Evolutionary conservation across 2,797 vertebrate species (phyloP).

Genomic region (Microchirus variegatus): DNA sequence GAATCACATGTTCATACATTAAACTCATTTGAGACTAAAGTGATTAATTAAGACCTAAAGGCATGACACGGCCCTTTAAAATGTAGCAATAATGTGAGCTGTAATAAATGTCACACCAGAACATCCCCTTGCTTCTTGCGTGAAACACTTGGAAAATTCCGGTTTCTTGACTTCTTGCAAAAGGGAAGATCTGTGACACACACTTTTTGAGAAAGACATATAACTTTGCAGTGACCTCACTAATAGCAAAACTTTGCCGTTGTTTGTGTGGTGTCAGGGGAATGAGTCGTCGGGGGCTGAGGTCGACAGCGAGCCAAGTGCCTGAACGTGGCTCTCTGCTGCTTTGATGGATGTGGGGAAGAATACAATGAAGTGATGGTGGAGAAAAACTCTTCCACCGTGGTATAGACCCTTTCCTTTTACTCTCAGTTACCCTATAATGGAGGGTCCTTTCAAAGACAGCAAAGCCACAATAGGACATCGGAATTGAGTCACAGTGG

Average conservation of each 20-base stretch:
- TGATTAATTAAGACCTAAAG: no score
- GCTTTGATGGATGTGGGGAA: conserved; percentile 67
- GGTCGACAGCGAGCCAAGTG: conserved; percentile 57
- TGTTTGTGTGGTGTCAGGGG: conserved; percentile 70
- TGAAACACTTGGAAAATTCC: no score
- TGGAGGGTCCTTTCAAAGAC: conserved; percentile 42
- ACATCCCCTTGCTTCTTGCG: no score
- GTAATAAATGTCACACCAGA: no score
- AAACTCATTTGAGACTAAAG: no score
- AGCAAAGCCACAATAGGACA: conserved; percentile 40
- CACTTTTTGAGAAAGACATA: conserved; percentile 42
- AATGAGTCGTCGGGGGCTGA: conserved; percentile 56
- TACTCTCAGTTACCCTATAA: conserved; percentile 37
- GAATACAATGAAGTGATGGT: conserved; percentile 56
- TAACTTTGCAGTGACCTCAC: conserved; percentile 61
- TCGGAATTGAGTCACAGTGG: conserved; percentile 40
- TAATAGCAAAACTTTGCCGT: conserved; percentile 71
- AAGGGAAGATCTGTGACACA: conserved; percentile 43
- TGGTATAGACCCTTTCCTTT: conserved; percentile 1
- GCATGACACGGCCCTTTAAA: no score
- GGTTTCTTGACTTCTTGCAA: neutral
- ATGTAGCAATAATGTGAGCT: no score
- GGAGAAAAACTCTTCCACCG: conserved; percentile 17
- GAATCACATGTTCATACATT: no score
- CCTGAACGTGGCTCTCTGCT: conserved; percentile 45